Evolutionary conservation across 2,113 vertebrate species (phyloP), one percentile per base, ranked within the genome.

Genomic region (Orthochromis malagaraziensis): DNA sequence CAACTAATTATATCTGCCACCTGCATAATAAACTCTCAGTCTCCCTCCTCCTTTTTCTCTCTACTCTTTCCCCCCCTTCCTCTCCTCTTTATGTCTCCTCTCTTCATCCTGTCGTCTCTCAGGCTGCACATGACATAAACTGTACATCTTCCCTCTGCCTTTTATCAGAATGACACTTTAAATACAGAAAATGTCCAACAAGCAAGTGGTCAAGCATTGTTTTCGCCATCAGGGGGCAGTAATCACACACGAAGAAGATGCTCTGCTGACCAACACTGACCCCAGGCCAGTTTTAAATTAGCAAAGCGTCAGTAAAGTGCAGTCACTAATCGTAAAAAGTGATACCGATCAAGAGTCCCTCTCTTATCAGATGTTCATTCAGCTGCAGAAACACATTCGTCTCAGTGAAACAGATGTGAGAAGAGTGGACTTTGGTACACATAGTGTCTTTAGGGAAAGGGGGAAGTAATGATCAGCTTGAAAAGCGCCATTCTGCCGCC

Each of bases 1-100:
- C 91, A 93, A 96, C 96, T 97, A 97, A 97, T 96, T 96, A 96
- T 96, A 96, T 96, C 95, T 91, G 92, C 93, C 96, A 97, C 96
- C 96, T 96, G 96, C 96, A 95, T 95, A 94, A 93, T 93, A 94
- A 94, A 94, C 90, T 89, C 90, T 82, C 87, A 75, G 86, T 91
- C 90, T 91, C 91, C 90, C 90, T 92, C 84, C 84, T 85, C 82
- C 19, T 53, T 38, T 75, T 54, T 82, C 75, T 84, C 55, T 83
- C 81, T 89, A 85, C 60, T 65, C 85, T 79, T 86, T 85, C 86
- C 60, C 60, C 89, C 77, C 79, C 24, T 63, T 42, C 58, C 85
- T 40, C 85, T 51, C 84, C 79, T 17, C 79, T 80, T 33, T 47
- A 63, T 77, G 81, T 79, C 75, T 81, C 29, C 85, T 63, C 38